Evolutionary conservation across 1,140 invertebrate genomes (phyloP).

Genomic region (Sycophila sp.): DNA sequence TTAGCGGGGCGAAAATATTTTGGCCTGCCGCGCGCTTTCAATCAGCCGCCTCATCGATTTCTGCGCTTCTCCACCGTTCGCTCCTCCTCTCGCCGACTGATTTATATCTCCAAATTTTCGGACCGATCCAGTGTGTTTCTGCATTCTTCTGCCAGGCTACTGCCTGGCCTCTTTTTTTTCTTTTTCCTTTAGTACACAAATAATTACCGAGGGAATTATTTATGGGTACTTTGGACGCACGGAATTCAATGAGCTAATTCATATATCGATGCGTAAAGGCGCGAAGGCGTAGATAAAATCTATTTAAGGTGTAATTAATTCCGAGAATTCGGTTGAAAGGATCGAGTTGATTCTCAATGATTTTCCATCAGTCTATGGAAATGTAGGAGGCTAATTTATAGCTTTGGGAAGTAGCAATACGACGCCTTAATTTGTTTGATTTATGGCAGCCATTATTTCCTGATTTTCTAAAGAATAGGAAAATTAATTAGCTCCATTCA

Average conservation of each 20-base stretch:
- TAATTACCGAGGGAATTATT: conserved; percentile 3
- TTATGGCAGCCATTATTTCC: no score
- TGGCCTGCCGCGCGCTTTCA: conserved; percentile 12
- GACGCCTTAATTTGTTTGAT: no score
- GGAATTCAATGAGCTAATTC: conserved; percentile 14
- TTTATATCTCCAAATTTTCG: conserved; percentile 45
- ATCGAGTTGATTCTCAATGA: neutral
- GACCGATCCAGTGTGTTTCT: conserved; percentile 2
- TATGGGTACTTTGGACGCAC: neutral
- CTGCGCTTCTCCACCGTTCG: neutral
- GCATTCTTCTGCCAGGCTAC: neutral
- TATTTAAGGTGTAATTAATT: no score
- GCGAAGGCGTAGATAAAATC: no score
- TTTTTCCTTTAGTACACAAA: no score
- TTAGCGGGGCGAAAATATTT: conserved; percentile 9
- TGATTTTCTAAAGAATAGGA: no score
- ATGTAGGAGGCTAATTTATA: no score
- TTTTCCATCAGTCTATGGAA: neutral
- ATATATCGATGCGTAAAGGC: neutral
- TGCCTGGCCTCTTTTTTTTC: neutral
- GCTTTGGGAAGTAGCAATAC: no score
- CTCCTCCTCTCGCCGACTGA: conserved; percentile 23
- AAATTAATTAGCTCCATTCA: no score
- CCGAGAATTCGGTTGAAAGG: no score
- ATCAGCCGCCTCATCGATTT: conserved; percentile 11